Conservation (phyloP, 2,797 vertebrate genomes). For the Clamator glandarius region DNA sequence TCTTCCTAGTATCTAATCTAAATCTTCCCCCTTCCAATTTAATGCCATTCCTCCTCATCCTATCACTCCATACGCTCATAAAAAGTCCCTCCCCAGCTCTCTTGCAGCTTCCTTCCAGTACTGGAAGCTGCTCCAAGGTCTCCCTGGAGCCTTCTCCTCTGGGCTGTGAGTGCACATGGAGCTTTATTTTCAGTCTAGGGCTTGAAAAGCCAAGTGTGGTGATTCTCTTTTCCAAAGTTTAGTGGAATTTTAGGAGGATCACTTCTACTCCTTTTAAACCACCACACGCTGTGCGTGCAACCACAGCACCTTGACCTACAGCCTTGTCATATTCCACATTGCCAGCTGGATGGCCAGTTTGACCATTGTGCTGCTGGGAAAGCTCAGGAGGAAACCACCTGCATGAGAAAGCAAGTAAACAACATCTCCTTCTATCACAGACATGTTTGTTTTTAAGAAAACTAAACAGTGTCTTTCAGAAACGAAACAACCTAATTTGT, state of each 20-base stretch:
- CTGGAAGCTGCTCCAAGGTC: too few species aligned
- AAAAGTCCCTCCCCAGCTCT: too few species aligned
- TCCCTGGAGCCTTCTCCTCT: too few species aligned
- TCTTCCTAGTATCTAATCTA: too few species aligned
- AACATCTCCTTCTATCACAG: neutral
- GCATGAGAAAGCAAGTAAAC: neutral
- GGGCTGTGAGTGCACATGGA: neutral
- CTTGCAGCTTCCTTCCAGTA: too few species aligned
- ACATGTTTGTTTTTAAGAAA: neutral
- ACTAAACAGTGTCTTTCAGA: neutral
- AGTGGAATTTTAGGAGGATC: neutral
- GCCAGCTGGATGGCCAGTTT: neutral
- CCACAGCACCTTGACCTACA: neutral
- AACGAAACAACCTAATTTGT: neutral
- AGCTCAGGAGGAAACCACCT: neutral
- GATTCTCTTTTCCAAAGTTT: neutral
- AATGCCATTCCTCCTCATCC: too few species aligned
- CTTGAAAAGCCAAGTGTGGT: neutral
- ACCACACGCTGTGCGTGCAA: rapidly evolving
- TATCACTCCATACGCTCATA: too few species aligned
- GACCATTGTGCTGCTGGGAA: neutral
- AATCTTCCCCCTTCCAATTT: too few species aligned
- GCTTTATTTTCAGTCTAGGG: neutral
- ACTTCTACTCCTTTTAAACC: neutral
- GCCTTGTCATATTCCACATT: neutral